A percentile compares a stretch with the other conserved stretches of the same genome.
Conservation (phyloP, 2,113 vertebrate genomes). For the Labeo catla region DNA sequence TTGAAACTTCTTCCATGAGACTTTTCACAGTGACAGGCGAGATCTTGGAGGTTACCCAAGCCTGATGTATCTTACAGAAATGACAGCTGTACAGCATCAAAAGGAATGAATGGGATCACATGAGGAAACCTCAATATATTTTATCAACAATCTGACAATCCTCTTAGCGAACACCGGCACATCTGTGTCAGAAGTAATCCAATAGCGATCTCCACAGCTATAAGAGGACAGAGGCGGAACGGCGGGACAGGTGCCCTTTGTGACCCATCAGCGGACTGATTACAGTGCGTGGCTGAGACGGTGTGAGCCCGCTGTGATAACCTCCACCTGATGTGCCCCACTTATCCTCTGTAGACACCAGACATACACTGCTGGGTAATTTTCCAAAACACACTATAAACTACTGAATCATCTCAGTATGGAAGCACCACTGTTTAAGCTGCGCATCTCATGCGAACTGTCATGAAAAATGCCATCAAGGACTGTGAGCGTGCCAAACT, state of each 20-base stretch:
- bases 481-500: constrained; percentile 9
- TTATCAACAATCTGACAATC: constrained; percentile 14
- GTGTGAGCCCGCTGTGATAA: constrained; percentile 43
- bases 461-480: constrained; percentile 46
- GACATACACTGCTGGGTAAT: constrained; percentile 25
- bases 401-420: constrained; percentile 30
- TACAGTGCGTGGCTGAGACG: not conserved
- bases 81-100: not conserved
- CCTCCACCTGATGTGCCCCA: constrained; percentile 29
- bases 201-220: constrained; percentile 12
- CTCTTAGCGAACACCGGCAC: not conserved
- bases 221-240: not conserved
- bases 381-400: constrained; percentile 60
- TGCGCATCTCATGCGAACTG: constrained; percentile 41
- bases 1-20: not conserved
- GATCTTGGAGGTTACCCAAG: not conserved
- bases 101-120: not conserved
- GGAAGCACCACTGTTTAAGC: constrained; percentile 12
- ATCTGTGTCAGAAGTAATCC: constrained; percentile 29
- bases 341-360: constrained; percentile 24
- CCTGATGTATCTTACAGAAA: not conserved
- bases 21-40: not conserved
- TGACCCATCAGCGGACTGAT: constrained; percentile 21
- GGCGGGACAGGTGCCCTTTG: not conserved
- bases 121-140: not conserved